Evolutionary conservation across 2,797 vertebrate species (phyloP), one percentile per base, ranked within the genome.

Genomic region (Coreius guichenoti): DNA sequence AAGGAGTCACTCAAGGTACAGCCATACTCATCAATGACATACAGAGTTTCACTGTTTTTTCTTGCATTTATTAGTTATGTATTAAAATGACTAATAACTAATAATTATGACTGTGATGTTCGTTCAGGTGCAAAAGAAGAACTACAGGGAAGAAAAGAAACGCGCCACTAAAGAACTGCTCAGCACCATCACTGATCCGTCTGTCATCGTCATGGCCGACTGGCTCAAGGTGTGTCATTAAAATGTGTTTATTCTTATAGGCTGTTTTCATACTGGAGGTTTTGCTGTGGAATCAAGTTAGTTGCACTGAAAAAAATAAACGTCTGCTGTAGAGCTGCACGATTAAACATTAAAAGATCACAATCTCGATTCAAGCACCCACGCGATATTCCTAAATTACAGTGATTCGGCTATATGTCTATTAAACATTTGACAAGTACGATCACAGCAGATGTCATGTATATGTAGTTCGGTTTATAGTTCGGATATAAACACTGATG

Each of bases 71-170:
- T 17, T 16, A 43, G 12, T 23, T 43, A 58, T 54, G 17, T 6
- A 39, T 81, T 26, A 14, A 12, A 23, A 69, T 21, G 5, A 2
- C 31, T 36, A 65, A 19, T 65, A 21, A 31, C 31, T 8, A 5
- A 21, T 51, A 36, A 29, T 16, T 63, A 16, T 31, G 26, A 31
- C 3, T 78, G 72, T 69, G 61, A 19, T 39, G 6, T 36, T 39
- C 69, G 29, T 94, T 85, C 87, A 99, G 98, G 98, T 99, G 77
- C 98, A 99, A 93, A 99, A 99, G 95, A 99, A 98, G 91, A 99
- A 99, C 93, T 99, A 99, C 92, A 95, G 98, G 85, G 98, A 99
- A 88, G 98, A 99, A 90, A 99, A 99, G 94, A 99, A 99, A 92
- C 96, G 98, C 86, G 98, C 98, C 9, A 98, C 98, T 0, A 99